Evolutionary conservation across 2,888 invertebrate genomes (phyloP).

Genomic region (Ernsta delagoae): DNA sequence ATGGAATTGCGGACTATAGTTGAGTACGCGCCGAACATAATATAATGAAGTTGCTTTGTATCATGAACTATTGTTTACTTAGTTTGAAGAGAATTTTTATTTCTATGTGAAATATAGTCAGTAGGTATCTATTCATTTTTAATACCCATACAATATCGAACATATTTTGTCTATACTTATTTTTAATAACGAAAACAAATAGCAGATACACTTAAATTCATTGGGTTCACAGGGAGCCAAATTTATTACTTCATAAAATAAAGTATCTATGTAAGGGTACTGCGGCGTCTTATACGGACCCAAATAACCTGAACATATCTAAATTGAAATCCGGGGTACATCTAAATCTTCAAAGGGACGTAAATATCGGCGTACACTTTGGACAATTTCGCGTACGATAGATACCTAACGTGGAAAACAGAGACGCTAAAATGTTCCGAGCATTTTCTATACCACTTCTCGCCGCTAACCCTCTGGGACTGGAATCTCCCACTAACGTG

Average conservation of each 20-base stretch:
- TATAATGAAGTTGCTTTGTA: slow-evolving; percentile 1
- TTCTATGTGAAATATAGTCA: neutral
- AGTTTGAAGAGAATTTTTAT: neutral
- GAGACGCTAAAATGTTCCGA: slow-evolving; percentile 49
- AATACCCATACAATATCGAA: neutral
- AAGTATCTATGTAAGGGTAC: slow-evolving; percentile 6
- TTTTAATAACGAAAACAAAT: neutral
- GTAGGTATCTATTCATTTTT: neutral
- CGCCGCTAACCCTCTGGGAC: slow-evolving; percentile 54
- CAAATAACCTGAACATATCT: slow-evolving; percentile 33
- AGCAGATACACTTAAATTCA: slow-evolving; percentile 1
- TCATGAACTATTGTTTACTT: neutral
- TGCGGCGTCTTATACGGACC: slow-evolving; percentile 20
- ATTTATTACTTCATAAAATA: slow-evolving; percentile 26
- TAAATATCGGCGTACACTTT: slow-evolving; percentile 42
- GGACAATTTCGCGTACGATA: slow-evolving; percentile 46
- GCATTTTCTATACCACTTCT: slow-evolving; percentile 57
- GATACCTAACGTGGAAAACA: slow-evolving; percentile 48
- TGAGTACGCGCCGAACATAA: neutral
- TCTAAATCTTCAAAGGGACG: slow-evolving; percentile 36
- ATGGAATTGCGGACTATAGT: slow-evolving; percentile 49
- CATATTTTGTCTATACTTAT: neutral
- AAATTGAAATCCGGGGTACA: slow-evolving; percentile 34
- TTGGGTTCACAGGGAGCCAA: slow-evolving; percentile 2
- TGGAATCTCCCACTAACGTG: slow-evolving; percentile 58